Evolutionary conservation across 2,113 vertebrate species (phyloP).

Genomic region (Sorex araneus): DNA sequence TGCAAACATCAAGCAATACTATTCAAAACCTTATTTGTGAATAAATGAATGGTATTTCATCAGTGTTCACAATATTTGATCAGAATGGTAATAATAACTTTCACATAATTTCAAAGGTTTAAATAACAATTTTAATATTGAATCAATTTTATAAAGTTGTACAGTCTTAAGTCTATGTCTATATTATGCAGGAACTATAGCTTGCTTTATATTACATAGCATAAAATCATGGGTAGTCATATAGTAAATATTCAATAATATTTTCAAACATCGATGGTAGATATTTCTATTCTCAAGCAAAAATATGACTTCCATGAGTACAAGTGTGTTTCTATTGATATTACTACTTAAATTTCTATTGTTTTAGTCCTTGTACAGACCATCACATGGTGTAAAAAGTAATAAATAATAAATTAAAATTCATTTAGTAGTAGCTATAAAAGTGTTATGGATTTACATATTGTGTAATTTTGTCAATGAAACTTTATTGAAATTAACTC

Average conservation of each 20-base stretch:
- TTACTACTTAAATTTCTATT: not conserved
- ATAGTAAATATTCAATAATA: not conserved
- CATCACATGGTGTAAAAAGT: not conserved
- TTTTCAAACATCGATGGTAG: not conserved
- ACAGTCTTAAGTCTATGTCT: not conserved
- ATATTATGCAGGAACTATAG: not conserved
- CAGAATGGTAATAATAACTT: too few relatives aligned
- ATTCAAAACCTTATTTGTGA: too few relatives aligned
- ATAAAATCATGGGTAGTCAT: not conserved
- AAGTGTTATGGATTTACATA: not conserved
- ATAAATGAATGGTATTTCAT: too few relatives aligned
- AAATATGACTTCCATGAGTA: not conserved
- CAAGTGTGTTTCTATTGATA: conserved; percentile 15
- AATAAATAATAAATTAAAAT: not conserved
- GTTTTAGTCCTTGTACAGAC: not conserved
- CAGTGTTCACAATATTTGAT: too few relatives aligned
- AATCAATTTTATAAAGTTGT: not conserved
- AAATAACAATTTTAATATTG: not conserved
- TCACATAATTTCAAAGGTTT: not conserved
- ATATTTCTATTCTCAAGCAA: not conserved
- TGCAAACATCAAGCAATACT: not conserved
- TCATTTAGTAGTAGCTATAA: not conserved
- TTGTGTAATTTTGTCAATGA: conserved; percentile 6
- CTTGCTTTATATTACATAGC: not conserved
- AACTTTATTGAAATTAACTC: conserved; percentile 41